phyloP scores from a whole-genome alignment of 1,140 invertebrate genomes.

The Rhizoglyphus robini region DNA sequence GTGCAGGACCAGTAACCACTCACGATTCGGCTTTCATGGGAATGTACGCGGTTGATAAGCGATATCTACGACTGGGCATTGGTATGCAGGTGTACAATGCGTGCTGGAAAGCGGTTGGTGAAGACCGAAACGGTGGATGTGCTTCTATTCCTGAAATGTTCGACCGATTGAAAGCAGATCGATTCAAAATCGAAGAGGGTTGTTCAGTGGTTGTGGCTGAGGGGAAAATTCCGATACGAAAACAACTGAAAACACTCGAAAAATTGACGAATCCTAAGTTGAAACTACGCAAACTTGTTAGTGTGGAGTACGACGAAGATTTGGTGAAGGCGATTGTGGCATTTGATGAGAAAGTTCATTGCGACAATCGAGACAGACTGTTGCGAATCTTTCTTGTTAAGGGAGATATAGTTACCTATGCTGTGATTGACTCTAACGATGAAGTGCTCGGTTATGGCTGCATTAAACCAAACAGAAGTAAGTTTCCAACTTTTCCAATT shows the following conservation, averaged over 20 bases:
- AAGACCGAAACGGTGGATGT: slow-evolving; percentile 3
- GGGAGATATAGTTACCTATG: neutral
- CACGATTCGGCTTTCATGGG: slow-evolving; percentile 26
- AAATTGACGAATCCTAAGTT: neutral
- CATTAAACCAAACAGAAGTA: slow-evolving; percentile 10
- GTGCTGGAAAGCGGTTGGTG: neutral
- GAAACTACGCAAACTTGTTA: slow-evolving; percentile 3
- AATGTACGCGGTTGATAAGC: slow-evolving; percentile 23
- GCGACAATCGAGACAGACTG: slow-evolving; percentile 12
- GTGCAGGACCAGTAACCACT: slow-evolving; percentile 22
- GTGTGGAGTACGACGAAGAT: neutral
- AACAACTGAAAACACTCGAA: neutral
- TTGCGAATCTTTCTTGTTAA: slow-evolving; percentile 7
- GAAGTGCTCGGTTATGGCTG: slow-evolving; percentile 19
- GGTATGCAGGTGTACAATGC: slow-evolving; percentile 23
- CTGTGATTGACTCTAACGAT: slow-evolving; percentile 2
- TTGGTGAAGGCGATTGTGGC: slow-evolving; percentile 11
- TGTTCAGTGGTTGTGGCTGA: neutral
- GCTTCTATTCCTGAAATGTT: slow-evolving; percentile 4
- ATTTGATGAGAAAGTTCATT: slow-evolving; percentile 13
- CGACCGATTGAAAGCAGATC: neutral
- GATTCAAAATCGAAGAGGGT: slow-evolving; percentile 1
- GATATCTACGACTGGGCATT: slow-evolving; percentile 24
- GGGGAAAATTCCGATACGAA: neutral
- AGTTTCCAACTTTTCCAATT: neutral